A percentile compares a stretch with the other conserved stretches of the same genome.
Conservation (phyloP, 2,797 vertebrate genomes). For the Hybognathus amarus region DNA sequence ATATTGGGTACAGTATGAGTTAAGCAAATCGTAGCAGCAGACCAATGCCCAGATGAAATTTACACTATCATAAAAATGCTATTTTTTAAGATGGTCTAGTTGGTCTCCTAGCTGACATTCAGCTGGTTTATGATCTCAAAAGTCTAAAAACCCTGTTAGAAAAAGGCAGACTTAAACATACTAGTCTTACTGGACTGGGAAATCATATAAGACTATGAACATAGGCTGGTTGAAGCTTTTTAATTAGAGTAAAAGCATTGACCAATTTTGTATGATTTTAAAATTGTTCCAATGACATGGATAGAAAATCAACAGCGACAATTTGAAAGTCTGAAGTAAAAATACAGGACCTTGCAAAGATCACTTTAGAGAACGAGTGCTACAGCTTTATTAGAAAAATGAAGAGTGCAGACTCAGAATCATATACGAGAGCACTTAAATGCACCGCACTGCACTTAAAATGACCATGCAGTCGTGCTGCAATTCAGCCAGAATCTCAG, state of each 20-base stretch:
- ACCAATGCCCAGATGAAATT: background rate
- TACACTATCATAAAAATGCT: background rate
- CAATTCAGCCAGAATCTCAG: constrained; percentile 22
- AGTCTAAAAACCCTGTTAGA: background rate
- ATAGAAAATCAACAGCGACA: background rate
- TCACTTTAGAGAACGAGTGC: constrained; percentile 19
- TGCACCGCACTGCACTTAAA: background rate
- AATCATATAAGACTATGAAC: background rate
- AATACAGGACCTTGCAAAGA: constrained; percentile 3
- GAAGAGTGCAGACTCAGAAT: constrained; percentile 11
- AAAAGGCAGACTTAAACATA: background rate
- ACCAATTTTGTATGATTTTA: background rate
- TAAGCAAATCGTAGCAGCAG: background rate
- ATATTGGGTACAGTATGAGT: background rate
- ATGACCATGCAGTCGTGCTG: constrained; percentile 4
- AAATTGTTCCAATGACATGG: background rate
- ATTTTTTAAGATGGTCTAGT: background rate
- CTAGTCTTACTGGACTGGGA: too few relatives aligned
- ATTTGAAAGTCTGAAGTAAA: constrained; percentile 12
- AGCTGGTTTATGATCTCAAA: background rate
- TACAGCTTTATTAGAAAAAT: constrained; percentile 30
- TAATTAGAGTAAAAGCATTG: background rate
- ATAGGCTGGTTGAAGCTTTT: background rate
- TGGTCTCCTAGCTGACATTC: background rate
- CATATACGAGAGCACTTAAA: constrained; percentile 12